Base-by-base conservation (phyloP, 2,113 vertebrate genomes). In the Albula goreensis region DNA sequence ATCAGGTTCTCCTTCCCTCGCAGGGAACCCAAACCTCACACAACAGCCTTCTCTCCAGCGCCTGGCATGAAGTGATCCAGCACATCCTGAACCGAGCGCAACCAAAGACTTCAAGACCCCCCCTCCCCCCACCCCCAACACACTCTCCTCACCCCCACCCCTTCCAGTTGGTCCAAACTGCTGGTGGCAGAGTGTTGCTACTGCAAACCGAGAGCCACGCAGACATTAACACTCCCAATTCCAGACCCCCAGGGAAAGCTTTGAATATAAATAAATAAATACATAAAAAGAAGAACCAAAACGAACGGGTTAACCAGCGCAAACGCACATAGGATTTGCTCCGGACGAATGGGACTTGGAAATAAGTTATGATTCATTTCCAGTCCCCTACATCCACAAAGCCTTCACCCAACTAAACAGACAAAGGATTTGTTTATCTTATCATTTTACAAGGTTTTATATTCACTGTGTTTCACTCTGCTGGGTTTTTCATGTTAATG, bases 361-460 rank as follows among this genome's bases (percentile, higher is more conserved):
- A 84, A 52, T 57, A 80, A 81, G 78, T 88, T 89, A 83, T 90
- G 89, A 92, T 91, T 89, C 87, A 87, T 91, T 90, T 52, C 85
- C 85, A 87, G 77, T 86, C 83, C 22, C n/a, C 82, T 88, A 80
- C 83, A 88, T 86, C 89, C 85, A 85, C 88, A 87, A 79, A 90
- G 89, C 87, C 90, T 92, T 90, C 92, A 90, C 92, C 91, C 89
- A 87, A 85, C 79, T 83, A 87, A 83, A 89, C 90, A 91, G 87
- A 92, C 90, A 92, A 89, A 83, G 80, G 88, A 89, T 91, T 93
- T 94, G 92, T 94, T 95, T 94, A 90, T 92, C 86, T 89, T 85
- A 89, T 89, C 63, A 85, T 84, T 89, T 83, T 88, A 89, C 90
- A 92, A 48, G 87, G 81, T 84, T 89, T 89, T 88, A 86, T 81